These are phyloP conservation scores for Trigoniulus corallinus DNA, from an alignment of 1,140 invertebrate genomes.

Conservation along the genomic window DNA sequence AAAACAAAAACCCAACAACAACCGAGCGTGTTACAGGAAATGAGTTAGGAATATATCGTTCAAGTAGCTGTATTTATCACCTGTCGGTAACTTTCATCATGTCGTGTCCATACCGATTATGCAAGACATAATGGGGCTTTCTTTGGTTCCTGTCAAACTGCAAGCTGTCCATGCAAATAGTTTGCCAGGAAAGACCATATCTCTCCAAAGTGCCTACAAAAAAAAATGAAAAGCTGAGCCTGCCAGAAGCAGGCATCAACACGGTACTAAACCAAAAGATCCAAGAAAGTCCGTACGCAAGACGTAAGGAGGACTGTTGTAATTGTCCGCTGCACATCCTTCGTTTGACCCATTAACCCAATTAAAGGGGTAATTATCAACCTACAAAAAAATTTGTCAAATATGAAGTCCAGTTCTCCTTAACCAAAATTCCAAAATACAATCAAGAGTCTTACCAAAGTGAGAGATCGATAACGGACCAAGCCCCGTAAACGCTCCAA, in stretches of 20 bases:
- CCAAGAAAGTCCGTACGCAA: slow-evolving; percentile 7
- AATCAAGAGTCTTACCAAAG: slow-evolving; percentile 21
- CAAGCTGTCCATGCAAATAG: slow-evolving; percentile 21
- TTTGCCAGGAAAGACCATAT: slow-evolving; percentile 16
- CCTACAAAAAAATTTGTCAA: slow-evolving; percentile 3
- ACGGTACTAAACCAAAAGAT: not conserved
- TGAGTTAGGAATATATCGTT: not conserved
- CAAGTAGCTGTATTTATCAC: too few relatives aligned
- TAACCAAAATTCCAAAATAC: not conserved
- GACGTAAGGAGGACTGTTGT: slow-evolving; percentile 8
- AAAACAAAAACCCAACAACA: too few relatives aligned
- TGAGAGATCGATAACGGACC: slow-evolving; percentile 22
- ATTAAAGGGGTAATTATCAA: slow-evolving; percentile 3
- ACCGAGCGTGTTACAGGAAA: too few relatives aligned
- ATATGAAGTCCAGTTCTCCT: not conserved
- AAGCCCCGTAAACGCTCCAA: slow-evolving; percentile 16
- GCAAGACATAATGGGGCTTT: slow-evolving; percentile 21
- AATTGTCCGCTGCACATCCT: slow-evolving; percentile 2
- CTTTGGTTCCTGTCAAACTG: slow-evolving; percentile 10
- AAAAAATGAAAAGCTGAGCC: too few relatives aligned
- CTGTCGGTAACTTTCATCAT: slow-evolving; percentile 4
- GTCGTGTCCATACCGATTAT: slow-evolving; percentile 22
- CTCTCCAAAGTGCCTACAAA: slow-evolving; percentile 6
- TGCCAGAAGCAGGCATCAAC: not conserved
- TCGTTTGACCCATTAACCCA: not conserved